Percentiles rank a stretch among this genome's conserved stretches.
Conservation (phyloP, 2,113 vertebrate species). For the Chionomys nivalis region DNA sequence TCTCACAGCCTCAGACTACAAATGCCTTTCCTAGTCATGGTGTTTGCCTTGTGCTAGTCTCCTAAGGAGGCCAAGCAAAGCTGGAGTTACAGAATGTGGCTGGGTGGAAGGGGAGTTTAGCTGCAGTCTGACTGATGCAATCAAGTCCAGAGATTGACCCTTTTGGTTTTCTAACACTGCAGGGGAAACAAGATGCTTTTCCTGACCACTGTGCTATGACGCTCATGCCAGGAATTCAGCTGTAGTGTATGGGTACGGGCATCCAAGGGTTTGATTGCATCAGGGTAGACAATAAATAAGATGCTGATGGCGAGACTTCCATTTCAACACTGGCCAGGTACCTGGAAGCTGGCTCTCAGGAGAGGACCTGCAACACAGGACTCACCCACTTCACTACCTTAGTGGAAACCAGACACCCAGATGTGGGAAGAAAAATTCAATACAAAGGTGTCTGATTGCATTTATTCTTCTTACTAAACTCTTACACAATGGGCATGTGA, state of each 20-base stretch:
- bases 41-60: background rate
- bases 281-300: constrained; percentile 46
- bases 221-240: background rate
- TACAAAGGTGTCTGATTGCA: constrained; percentile 65
- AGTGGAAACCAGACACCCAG: constrained; percentile 25
- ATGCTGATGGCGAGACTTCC: background rate
- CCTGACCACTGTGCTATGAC: background rate
- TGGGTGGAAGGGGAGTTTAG: background rate
- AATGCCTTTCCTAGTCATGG: background rate
- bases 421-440: constrained; percentile 21
- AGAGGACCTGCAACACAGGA: background rate
- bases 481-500: constrained; percentile 50
- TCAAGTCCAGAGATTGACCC: background rate
- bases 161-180: background rate
- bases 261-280: constrained; percentile 16
- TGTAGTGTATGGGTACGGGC: accelerated
- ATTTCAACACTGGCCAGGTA: background rate
- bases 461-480: constrained; percentile 53
- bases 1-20: background rate
- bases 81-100: background rate
- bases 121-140: background rate
- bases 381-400: background rate
- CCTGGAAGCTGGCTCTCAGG: background rate
- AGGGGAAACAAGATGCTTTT: background rate
- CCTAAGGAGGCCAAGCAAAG: background rate